Conservation (phyloP, 2,113 vertebrate genomes). For the Lynx canadensis region DNA sequence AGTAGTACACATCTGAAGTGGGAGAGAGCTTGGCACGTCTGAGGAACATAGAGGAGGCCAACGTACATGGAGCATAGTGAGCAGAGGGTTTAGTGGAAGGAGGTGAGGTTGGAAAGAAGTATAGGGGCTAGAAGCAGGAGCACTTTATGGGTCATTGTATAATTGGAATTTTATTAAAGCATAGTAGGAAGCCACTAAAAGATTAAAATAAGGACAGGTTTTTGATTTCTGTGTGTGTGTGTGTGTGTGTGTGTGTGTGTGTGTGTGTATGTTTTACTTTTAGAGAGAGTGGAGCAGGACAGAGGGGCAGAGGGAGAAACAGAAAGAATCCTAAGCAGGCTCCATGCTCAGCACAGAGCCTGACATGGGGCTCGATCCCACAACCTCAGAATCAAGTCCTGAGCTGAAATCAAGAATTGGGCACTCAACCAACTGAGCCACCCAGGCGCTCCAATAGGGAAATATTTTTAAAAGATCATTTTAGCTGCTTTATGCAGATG, state of each 20-base stretch:
- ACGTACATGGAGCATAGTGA: neutral
- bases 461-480: neutral
- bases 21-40: neutral
- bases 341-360: too few relatives aligned
- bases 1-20: neutral
- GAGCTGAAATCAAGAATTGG: too few relatives aligned
- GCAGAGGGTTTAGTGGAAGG: neutral
- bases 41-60: neutral
- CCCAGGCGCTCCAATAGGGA: too few relatives aligned
- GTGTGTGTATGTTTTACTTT: too few relatives aligned
- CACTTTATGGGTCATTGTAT: neutral
- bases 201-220: neutral
- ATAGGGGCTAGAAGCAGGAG: neutral
- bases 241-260: too few relatives aligned
- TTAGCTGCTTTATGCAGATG: neutral
- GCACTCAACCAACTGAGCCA: too few relatives aligned
- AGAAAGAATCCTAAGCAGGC: too few relatives aligned
- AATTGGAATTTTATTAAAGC: slow-evolving; percentile 12
- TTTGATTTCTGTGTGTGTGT: too few relatives aligned
- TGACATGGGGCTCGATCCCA: too few relatives aligned
- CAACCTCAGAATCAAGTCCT: too few relatives aligned
- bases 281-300: too few relatives aligned
- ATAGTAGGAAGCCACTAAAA: neutral
- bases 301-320: too few relatives aligned
- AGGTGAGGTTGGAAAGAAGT: neutral